A percentile compares a stretch with the other conserved stretches of the same genome.
These are phyloP conservation scores for Semicossyphus pulcher DNA, from an alignment of 2,113 vertebrate genomes.

Conservation along the genomic window DNA sequence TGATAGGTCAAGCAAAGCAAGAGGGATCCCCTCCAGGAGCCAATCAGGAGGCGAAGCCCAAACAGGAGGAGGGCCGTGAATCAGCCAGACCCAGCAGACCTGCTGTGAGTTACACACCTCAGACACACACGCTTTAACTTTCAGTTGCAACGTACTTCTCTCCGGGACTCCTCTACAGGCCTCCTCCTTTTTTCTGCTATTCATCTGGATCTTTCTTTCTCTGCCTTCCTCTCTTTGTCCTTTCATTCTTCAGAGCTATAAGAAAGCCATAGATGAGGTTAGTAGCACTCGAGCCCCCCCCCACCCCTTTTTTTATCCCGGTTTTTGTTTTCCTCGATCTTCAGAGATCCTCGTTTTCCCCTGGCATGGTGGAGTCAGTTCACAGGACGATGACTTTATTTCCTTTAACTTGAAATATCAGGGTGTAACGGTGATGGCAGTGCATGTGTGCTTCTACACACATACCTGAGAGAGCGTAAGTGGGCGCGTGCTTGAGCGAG, in stretches of 20 bases:
- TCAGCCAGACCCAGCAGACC: conserved; percentile 91
- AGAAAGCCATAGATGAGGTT: conserved; percentile 99
- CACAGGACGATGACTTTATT: conserved; percentile 9
- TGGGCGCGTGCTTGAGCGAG: conserved; percentile 1
- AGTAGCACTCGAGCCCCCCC: conserved; percentile 80
- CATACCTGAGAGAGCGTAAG: conserved; percentile 39
- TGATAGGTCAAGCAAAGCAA: conserved; percentile 87
- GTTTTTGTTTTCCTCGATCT: conserved; percentile 34
- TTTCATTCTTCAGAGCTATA: conserved; percentile 92
- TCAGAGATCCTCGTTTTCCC: conserved; percentile 32
- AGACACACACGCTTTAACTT: conserved; percentile 16
- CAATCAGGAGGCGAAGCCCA: conserved; percentile 89
- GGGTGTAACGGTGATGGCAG: background rate
- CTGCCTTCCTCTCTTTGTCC: conserved; percentile 82
- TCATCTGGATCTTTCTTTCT: conserved; percentile 59
- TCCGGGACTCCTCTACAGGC: conserved; percentile 42
- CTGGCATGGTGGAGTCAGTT: conserved; percentile 63
- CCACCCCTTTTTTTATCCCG: conserved; percentile 13
- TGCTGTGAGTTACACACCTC: conserved; percentile 86
- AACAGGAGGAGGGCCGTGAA: conserved; percentile 91
- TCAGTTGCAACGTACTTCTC: conserved; percentile 30
- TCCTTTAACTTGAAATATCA: conserved; percentile 4
- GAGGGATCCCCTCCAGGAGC: conserved; percentile 89
- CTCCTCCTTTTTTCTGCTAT: conserved; percentile 52
- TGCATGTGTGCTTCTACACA: conserved; percentile 65